These are phyloP conservation scores for Phalacrocorax pelagicus DNA, from an alignment of 2,113 vertebrate genomes.

Conservation along the genomic window DNA sequence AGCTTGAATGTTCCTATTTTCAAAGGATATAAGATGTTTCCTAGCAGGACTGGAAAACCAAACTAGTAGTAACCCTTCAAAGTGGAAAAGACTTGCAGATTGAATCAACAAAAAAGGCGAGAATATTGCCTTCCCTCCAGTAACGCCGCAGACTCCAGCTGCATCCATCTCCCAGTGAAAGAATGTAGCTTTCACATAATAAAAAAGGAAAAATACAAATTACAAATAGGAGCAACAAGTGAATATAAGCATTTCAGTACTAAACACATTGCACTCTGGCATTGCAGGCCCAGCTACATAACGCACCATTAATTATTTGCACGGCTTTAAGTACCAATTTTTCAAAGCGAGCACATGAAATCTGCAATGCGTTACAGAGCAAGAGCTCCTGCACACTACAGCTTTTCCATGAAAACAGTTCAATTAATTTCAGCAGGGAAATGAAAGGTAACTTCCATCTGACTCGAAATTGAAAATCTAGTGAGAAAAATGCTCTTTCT, in stretches of 20 bases:
- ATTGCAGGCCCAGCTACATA: not conserved
- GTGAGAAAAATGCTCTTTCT: not conserved
- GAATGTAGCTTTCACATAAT: not conserved
- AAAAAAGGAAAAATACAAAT: not conserved
- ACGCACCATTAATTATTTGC: not conserved
- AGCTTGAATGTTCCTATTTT: constrained; percentile 47
- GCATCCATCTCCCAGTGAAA: not conserved
- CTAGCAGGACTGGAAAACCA: constrained; percentile 53
- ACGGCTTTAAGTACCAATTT: not conserved
- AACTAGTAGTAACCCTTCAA: not conserved
- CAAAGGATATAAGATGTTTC: not conserved
- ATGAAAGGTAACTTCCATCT: not conserved
- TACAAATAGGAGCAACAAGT: not conserved
- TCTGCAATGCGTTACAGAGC: not conserved
- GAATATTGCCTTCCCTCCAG: not conserved
- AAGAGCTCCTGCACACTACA: not conserved
- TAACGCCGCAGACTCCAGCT: not conserved
- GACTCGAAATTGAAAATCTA: not conserved
- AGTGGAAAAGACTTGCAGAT: constrained; percentile 34
- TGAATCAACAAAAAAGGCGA: constrained; percentile 29
- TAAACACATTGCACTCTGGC: not conserved
- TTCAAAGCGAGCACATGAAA: not conserved
- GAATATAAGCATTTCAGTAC: not conserved
- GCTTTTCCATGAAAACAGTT: not conserved
- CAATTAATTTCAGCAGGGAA: not conserved